Evolutionary conservation across 2,113 vertebrate genomes (phyloP).

Genomic region (Atherinomorus stipes): DNA sequence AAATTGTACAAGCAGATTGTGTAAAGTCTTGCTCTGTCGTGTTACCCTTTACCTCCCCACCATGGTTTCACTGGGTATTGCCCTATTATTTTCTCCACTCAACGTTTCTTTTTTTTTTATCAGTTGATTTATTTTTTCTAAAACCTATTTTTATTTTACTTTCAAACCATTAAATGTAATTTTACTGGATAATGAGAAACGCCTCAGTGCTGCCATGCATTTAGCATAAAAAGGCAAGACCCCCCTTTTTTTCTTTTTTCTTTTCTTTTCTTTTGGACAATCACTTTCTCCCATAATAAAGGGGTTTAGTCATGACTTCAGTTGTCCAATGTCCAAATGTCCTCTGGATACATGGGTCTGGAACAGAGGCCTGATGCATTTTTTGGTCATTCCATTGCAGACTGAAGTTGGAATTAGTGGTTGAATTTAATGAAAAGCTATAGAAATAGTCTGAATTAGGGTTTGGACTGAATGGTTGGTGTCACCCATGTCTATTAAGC

Average conservation of each 20-base stretch:
- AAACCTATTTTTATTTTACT: background rate
- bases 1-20: conserved; percentile 9
- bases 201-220: background rate
- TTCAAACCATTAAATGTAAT: background rate
- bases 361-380: conserved; percentile 34
- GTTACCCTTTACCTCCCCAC: conserved; percentile 55
- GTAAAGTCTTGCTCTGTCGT: background rate
- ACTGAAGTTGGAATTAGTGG: conserved; percentile 67
- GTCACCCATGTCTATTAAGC: conserved; percentile 45
- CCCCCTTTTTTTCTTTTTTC: background rate
- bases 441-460: conserved; percentile 67
- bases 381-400: conserved; percentile 49
- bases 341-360: conserved; percentile 47
- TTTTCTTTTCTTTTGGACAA: conserved; percentile 32
- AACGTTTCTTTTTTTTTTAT: background rate
- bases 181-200: background rate
- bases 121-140: background rate
- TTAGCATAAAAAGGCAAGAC: background rate
- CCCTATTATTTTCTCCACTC: background rate
- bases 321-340: conserved; percentile 39
- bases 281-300: conserved; percentile 20
- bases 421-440: conserved; percentile 65
- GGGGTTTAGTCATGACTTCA: conserved; percentile 8
- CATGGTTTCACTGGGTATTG: conserved; percentile 46
- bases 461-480: conserved; percentile 65